Base-by-base conservation (phyloP, 2,888 invertebrate species). In the Spilarctia lutea region DNA sequence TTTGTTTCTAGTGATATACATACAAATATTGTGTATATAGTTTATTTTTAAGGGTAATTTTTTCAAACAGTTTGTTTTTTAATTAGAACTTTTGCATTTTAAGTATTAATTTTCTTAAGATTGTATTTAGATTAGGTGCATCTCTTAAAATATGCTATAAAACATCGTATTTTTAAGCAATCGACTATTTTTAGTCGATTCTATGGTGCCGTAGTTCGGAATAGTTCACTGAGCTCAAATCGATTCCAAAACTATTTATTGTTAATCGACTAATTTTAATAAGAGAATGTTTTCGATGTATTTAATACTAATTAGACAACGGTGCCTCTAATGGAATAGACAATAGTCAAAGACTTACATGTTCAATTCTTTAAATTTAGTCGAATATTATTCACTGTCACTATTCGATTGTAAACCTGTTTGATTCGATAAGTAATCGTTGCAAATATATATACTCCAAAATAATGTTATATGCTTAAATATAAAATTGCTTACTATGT, bases 161-260 rank as follows among this genome's bases (percentile, higher is more conserved):
- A 74, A 79, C 84, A 82, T 79, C 81, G 81, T 77, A 56, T 65
- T 75, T 75, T 39, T 18, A 67, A 33, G 18, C 35, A 67, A 71
- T 65, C 75, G 83, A 77, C 74, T 79, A 56, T 77, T 76, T 75
- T 65, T 67, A 75, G 74, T 78, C 77, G 77, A 33, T 72, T 71
- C 35, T 73, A 73, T 85, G 83, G 86, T 82, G 83, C 83, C 79
- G 80, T 83, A 77, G 78, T 69, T 65, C 76, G 69, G 67, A 66
- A 78, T 84, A 82, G 79, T 79, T 81, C 79, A 77, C 75, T 81
- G 85, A 85, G 86, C 86, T 86, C 87, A 87, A 86, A 86, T 84
- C 78, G 76, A 81, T 84, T 85, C 85, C 85, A 83, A 85, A 87
- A 83, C 83, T 85, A 86, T 86, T 87, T 87, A 87, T 86, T 85